Base-by-base conservation (phyloP, 2,797 vertebrate species). In the Leptodactylus fallax region DNA sequence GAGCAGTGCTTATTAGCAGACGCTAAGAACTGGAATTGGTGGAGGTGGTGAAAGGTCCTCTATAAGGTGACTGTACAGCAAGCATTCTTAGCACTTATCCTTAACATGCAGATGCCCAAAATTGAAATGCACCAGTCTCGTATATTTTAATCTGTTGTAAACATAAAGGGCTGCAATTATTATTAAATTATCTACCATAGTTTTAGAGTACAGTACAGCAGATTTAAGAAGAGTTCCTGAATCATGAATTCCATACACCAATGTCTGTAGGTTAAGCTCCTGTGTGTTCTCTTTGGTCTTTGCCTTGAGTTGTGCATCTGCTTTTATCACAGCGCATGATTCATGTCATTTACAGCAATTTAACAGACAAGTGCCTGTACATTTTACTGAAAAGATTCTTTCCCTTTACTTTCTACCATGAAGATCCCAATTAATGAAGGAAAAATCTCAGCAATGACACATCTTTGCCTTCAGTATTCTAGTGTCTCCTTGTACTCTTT, bases 331-430 rank as follows among this genome's bases (percentile, higher is more conserved):
- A 51, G 83, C 85, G 88, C 87, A 79, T 3, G 0, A 87, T 58
- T 79, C 51, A 85, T 84, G 87, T 90, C 79, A 89, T 19, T 56
- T 87, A 45, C 79, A 11, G 74, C 76, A 87, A 90, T 49, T 58
- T 81, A 81, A 55, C 78, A 89, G 90, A 88, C 90, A 88, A 85
- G 87, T 88, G 56, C 86, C 61, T 89, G 79, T 36, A 88, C 90
- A 91, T 90, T 49, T 19, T 85, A 14, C 79, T 87, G 4, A 87
- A 81, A 13, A 85, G 0, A 0, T 86, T 49, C 47, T 89, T 90
- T 79, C 27, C 27, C 81, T 61, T 58, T 81, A 23, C 71, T 78
- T 21, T 55, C 13, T 27, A 85, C 67, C 65, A 76, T 13, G 83
- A 85, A 88, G 25, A 79, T 45, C 49, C 86, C 80, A 87, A 85